Evolutionary conservation across 2,797 vertebrate genomes (phyloP).

Genomic region (Sebastiscus tertius): DNA sequence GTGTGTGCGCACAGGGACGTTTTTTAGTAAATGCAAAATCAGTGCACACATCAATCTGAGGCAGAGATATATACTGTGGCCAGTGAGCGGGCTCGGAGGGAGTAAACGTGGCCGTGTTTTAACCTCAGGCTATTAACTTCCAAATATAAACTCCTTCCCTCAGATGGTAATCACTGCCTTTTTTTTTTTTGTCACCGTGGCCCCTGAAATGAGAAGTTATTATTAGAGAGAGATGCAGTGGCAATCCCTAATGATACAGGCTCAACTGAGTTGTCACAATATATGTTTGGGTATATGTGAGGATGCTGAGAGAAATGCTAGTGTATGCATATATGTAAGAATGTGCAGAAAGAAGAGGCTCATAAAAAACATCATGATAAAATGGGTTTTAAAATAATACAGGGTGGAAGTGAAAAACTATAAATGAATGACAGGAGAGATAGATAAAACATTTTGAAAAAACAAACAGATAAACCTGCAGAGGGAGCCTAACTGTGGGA

Average conservation of each 20-base stretch:
- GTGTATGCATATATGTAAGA: neutral
- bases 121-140: conserved; percentile 72
- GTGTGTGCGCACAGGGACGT: conserved; percentile 23
- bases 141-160: conserved; percentile 65
- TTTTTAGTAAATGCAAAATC: conserved; percentile 67
- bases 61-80: conserved; percentile 50
- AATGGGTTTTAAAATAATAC: conserved; percentile 15
- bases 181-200: conserved; percentile 23
- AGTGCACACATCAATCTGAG: conserved; percentile 63
- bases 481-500: neutral
- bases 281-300: neutral
- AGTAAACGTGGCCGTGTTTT: conserved; percentile 52
- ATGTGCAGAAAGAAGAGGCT: neutral
- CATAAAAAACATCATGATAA: neutral
- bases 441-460: neutral
- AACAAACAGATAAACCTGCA: conserved; percentile 14
- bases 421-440: neutral
- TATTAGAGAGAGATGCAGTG: conserved; percentile 35
- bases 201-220: conserved; percentile 40
- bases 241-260: conserved; percentile 40
- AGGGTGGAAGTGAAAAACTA: conserved; percentile 1
- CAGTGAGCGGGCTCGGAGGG: conserved; percentile 26
- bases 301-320: neutral
- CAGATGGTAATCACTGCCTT: conserved; percentile 61
- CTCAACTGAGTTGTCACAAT: conserved; percentile 18